phyloP scores from a whole-genome alignment of 2,888 invertebrate species.

The Muschampia plurimacula region DNA sequence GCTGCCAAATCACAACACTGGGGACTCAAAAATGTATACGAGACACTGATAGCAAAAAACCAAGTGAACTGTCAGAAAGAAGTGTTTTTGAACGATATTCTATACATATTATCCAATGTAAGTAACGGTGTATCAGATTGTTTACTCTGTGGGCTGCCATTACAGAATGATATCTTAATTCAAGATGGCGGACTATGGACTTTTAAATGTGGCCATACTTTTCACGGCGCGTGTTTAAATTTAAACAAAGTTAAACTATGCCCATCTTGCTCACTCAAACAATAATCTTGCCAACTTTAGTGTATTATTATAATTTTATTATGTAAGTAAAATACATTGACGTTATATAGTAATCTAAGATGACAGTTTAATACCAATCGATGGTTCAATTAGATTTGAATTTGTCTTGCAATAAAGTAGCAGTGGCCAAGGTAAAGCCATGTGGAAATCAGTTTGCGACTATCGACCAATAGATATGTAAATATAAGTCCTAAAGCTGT shows the following conservation, averaged over 20 bases:
- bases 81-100: slow-evolving; percentile 56
- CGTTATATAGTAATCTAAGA: too few relatives aligned
- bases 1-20: slow-evolving; percentile 78
- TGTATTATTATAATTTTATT: background rate
- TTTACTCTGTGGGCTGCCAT: slow-evolving; percentile 85
- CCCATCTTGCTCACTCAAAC: slow-evolving; percentile 63
- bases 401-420: too few relatives aligned
- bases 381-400: too few relatives aligned
- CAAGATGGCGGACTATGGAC: slow-evolving; percentile 87
- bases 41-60: slow-evolving; percentile 43
- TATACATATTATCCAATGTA: slow-evolving; percentile 57
- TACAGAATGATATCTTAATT: slow-evolving; percentile 85
- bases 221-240: slow-evolving; percentile 86
- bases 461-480: too few relatives aligned
- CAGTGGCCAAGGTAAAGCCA: too few relatives aligned
- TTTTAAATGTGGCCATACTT: slow-evolving; percentile 87
- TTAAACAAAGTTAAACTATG: slow-evolving; percentile 83
- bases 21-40: slow-evolving; percentile 74
- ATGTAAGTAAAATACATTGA: too few relatives aligned
- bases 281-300: slow-evolving; percentile 14
- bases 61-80: slow-evolving; percentile 47
- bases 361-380: too few relatives aligned
- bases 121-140: slow-evolving; percentile 70
- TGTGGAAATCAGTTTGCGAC: too few relatives aligned
- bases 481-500: too few relatives aligned